These are phyloP conservation scores for Harlomillsia oculata DNA, from an alignment of 1,140 invertebrate genomes.

Conservation along the genomic window DNA sequence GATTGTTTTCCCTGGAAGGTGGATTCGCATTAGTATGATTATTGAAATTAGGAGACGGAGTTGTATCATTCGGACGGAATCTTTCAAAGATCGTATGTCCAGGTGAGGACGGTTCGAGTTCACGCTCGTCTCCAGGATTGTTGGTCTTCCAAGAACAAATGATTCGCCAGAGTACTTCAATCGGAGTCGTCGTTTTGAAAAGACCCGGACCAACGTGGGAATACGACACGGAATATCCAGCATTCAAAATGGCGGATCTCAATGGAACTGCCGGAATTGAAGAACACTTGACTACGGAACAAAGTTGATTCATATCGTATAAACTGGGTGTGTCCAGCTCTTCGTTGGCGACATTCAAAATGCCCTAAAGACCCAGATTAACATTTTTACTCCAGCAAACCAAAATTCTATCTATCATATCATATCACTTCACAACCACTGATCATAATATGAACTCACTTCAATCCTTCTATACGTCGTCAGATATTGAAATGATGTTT, in stretches of 20 bases:
- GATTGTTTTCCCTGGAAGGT: slow-evolving; percentile 56
- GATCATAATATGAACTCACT: slow-evolving; percentile 6
- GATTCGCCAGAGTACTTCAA: slow-evolving; percentile 83
- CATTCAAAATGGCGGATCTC: slow-evolving; percentile 84
- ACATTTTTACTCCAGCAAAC: no score
- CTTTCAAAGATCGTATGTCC: slow-evolving; percentile 34
- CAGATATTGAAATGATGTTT: slow-evolving; percentile 34
- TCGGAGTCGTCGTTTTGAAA: slow-evolving; percentile 88
- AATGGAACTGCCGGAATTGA: slow-evolving; percentile 11
- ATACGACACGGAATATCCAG: slow-evolving; percentile 81
- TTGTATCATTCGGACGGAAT: slow-evolving; percentile 47
- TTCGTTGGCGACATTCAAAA: slow-evolving; percentile 39
- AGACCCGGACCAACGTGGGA: slow-evolving; percentile 82
- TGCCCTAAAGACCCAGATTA: no score
- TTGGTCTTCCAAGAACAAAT: slow-evolving; percentile 61
- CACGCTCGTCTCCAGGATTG: slow-evolving; percentile 14
- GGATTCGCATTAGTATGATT: slow-evolving; percentile 67
- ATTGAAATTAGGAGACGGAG: slow-evolving; percentile 52
- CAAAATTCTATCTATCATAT: no score
- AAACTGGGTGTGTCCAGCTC: slow-evolving; percentile 72
- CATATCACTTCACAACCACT: background rate
- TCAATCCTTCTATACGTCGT: slow-evolving; percentile 19
- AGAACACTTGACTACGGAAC: slow-evolving; percentile 50
- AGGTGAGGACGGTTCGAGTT: slow-evolving; percentile 11
- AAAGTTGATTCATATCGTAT: slow-evolving; percentile 60